Evolutionary conservation across 1,140 invertebrate species (phyloP), one percentile per base, ranked within the genome.

Genomic region (Holotrichia oblita): DNA sequence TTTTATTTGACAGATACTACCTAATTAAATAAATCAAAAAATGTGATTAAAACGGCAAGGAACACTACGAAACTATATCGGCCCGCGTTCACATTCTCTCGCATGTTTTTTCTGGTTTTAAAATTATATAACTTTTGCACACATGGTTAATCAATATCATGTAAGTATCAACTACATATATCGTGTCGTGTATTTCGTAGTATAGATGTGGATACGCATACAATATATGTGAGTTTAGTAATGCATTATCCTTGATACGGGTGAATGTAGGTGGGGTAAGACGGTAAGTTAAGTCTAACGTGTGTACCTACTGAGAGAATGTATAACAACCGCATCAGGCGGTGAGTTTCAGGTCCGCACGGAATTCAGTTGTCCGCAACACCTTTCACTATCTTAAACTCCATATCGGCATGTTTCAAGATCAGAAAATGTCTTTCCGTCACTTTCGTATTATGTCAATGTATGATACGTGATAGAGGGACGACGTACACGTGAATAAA

Each of bases 201-300:
- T 20, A 22, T n/a, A 69, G 27, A 34, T 17, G n/a, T 48, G 10
- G 10, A 12, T 22, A 69, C 61, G 22, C 22, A 14, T 34, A 69
- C 61, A 34, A 34, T 34, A 34, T 34, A 34, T 34, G 61, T 69
- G 61, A 69, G 22, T 69, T 69, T 69, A 20, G 61, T 69, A 69
- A 69, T 69, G 61, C 61, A 69, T 69, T 69, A 69, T 69, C 61
- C 61, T 69, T 69, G 61, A 69, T 34, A 34, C 12, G 10, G 61
- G 61, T 69, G 61, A 69, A 69, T 69, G 61, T 69, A 69, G 61
- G 61, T 69, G 61, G 61, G 22, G 61, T 69, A 27, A 14, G 22
- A 27, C 61, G 22, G 27, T 69, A 55, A 55, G 48, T n/a, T 17
- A n/a, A 17, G 6, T 14, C 48, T 55, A 55, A 55, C 17, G 17